These are phyloP conservation scores for Ganaspis sp. DNA, from an alignment of 1,140 invertebrate species.

Conservation along the genomic window DNA sequence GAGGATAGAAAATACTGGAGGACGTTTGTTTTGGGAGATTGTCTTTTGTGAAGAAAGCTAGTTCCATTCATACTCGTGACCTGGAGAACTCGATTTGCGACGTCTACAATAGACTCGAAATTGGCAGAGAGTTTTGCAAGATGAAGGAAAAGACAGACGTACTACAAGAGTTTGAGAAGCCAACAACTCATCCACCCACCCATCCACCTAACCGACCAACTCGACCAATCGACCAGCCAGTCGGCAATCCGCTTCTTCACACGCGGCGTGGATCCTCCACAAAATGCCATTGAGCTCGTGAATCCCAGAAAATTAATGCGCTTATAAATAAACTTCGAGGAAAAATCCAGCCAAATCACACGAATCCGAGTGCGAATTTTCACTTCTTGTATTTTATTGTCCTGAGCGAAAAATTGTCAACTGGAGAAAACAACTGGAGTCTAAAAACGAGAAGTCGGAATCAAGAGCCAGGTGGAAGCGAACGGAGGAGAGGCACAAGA, in stretches of 20 bases:
- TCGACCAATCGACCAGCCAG: constrained; percentile 20
- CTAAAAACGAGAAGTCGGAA: too few relatives aligned
- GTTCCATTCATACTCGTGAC: not conserved
- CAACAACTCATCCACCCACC: constrained; percentile 24
- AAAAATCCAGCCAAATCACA: constrained; percentile 60
- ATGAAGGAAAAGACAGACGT: constrained; percentile 22
- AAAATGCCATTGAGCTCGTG: constrained; percentile 64
- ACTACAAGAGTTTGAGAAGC: constrained; percentile 25
- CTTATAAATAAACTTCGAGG: constrained; percentile 69
- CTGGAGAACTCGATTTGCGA: constrained; percentile 4
- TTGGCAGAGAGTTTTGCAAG: constrained; percentile 2
- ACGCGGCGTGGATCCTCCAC: constrained; percentile 46
- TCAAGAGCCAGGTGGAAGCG: too few relatives aligned
- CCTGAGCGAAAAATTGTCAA: not conserved
- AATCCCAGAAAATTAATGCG: constrained; percentile 66
- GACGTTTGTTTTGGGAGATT: not conserved
- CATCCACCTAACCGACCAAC: constrained; percentile 10
- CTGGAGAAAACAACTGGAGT: too few relatives aligned
- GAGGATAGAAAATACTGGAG: not conserved
- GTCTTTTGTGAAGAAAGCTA: not conserved
- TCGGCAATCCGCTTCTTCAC: constrained; percentile 44
- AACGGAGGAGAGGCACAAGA: too few relatives aligned
- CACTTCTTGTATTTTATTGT: not conserved
- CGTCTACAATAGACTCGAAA: constrained; percentile 13
- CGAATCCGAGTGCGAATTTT: not conserved